A percentile compares a stretch with the other conserved stretches of the same genome.
phyloP scores from a whole-genome alignment of 2,888 invertebrate species.

The Pantelozetes paolii region DNA sequence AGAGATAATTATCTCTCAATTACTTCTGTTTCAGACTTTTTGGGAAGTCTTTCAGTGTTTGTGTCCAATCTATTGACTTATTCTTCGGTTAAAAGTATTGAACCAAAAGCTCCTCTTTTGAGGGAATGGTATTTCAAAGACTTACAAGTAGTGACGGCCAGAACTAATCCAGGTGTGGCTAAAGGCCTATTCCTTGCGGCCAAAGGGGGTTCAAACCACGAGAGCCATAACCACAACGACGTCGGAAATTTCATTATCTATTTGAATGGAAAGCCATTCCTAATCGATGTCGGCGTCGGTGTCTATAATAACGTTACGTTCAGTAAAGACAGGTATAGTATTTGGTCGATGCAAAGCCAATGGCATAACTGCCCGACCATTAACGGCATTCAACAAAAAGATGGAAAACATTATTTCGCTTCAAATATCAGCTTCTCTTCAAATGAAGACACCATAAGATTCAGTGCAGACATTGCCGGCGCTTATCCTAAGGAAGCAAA shows the following conservation, averaged over 20 bases:
- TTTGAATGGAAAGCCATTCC: constrained; percentile 12
- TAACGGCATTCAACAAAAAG: constrained; percentile 35
- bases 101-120: constrained; percentile 9
- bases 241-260: constrained; percentile 36
- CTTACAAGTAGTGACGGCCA: constrained; percentile 4
- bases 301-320: constrained; percentile 28
- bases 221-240: constrained; percentile 39
- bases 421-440: neutral
- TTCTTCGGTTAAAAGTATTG: neutral
- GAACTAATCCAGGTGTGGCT: neutral
- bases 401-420: constrained; percentile 1
- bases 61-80: constrained; percentile 20
- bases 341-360: constrained; percentile 34
- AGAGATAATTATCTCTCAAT: neutral
- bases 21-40: constrained; percentile 3
- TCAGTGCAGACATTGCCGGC: constrained; percentile 36
- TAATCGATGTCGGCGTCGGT: constrained; percentile 27
- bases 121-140: neutral
- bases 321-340: constrained; percentile 24
- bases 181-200: constrained; percentile 26
- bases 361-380: constrained; percentile 35
- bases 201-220: constrained; percentile 34
- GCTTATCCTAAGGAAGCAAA: constrained; percentile 39
- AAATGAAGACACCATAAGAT: constrained; percentile 1
- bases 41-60: constrained; percentile 22